Conservation (phyloP, 1,140 invertebrate species). For the Drosophila funebris region DNA sequence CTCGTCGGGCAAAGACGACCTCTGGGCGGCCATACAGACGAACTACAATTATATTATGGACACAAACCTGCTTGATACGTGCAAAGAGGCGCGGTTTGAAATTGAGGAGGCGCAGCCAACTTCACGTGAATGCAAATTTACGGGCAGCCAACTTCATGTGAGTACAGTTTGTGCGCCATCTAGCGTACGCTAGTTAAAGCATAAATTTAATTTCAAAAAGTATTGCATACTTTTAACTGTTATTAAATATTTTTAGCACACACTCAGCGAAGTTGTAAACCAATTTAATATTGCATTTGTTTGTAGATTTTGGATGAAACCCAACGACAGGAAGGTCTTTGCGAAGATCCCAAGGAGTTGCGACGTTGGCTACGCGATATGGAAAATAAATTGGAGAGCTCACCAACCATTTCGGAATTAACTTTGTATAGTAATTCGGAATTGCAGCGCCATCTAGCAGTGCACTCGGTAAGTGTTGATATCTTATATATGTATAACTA, state of each 20-base stretch:
- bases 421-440: conserved; percentile 67
- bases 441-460: conserved; percentile 73
- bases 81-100: conserved; percentile 86
- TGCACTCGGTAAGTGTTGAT: conserved; percentile 76
- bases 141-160: conserved; percentile 34
- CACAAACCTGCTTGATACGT: conserved; percentile 94
- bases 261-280: neutral
- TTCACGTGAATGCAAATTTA: conserved; percentile 38
- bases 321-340: conserved; percentile 62
- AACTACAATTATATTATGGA: conserved; percentile 97
- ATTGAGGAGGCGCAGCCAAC: conserved; percentile 67
- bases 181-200: neutral
- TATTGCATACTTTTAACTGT: neutral
- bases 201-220: neutral
- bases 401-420: conserved; percentile 71
- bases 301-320: conserved; percentile 73
- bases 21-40: conserved; percentile 94
- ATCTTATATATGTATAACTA: neutral
- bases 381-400: conserved; percentile 76
- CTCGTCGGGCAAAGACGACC: conserved; percentile 88
- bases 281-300: neutral
- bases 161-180: conserved; percentile 16
- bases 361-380: conserved; percentile 86
- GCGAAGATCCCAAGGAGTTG: conserved; percentile 78
- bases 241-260: neutral